Conservation (phyloP, 2,797 vertebrate genomes). For the Poecile montanus region DNA sequence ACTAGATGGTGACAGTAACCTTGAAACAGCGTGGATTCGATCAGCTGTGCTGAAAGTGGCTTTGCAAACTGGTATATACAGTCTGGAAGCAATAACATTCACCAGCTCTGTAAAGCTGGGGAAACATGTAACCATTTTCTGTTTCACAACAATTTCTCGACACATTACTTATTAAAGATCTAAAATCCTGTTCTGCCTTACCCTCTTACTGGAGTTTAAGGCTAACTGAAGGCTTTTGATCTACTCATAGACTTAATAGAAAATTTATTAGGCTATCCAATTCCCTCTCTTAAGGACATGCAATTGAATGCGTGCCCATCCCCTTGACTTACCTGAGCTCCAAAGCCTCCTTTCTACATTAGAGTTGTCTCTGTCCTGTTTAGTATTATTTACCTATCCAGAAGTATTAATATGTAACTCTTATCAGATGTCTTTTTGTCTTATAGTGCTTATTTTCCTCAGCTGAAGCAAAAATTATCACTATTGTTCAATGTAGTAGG, state of each 20-base stretch:
- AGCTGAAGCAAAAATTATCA: neutral
- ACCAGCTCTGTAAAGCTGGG: neutral
- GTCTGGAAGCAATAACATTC: neutral
- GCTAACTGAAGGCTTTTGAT: neutral
- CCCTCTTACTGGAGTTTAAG: neutral
- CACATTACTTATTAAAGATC: neutral
- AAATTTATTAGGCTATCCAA: neutral
- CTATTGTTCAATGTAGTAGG: neutral
- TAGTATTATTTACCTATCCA: neutral
- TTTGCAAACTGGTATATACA: neutral
- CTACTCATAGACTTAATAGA: neutral
- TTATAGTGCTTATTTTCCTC: neutral
- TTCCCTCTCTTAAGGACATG: neutral
- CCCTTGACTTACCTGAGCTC: neutral
- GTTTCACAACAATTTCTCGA: neutral
- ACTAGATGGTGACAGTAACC: conserved; percentile 45
- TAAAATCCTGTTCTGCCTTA: neutral
- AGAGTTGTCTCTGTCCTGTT: neutral
- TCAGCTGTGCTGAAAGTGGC: neutral
- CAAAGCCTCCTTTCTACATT: neutral
- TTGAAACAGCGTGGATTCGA: neutral
- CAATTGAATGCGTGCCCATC: too few relatives aligned
- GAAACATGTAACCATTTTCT: neutral
- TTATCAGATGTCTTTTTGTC: neutral
- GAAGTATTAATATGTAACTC: neutral